Percentiles rank a stretch among this genome's conserved stretches.
Conservation (phyloP, 1,140 invertebrate species). For the Hydropsyche tenuis region DNA sequence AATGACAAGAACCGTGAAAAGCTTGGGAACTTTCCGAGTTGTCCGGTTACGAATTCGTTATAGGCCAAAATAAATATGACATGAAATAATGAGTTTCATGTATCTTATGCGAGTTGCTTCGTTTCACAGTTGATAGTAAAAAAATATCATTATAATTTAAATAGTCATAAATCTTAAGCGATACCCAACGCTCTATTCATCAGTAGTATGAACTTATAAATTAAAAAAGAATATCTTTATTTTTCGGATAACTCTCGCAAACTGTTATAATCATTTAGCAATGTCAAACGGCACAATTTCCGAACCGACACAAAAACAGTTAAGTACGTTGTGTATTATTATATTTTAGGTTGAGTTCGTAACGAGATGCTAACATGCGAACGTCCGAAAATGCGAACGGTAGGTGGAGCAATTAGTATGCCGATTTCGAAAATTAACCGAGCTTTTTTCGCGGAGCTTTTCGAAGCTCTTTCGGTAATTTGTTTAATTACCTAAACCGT, state of each 20-base stretch:
- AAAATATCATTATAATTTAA: constrained; percentile 19
- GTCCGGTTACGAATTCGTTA: background rate
- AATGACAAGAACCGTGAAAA: background rate
- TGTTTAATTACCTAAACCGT: constrained; percentile 8
- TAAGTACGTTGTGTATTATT: constrained; percentile 10
- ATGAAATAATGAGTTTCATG: constrained; percentile 13
- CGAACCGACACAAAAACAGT: constrained; percentile 18
- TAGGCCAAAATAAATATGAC: background rate
- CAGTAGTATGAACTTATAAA: too few species aligned
- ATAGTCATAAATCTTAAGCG: constrained; percentile 5
- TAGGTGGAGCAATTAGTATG: constrained; percentile 25
- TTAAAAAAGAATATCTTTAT: background rate
- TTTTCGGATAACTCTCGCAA: background rate
- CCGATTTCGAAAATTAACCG: constrained; percentile 12
- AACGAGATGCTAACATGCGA: constrained; percentile 35
- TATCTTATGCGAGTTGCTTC: background rate
- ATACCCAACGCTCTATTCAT: too few species aligned
- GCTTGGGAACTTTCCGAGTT: background rate
- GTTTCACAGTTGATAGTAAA: constrained; percentile 13
- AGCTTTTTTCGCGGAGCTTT: background rate
- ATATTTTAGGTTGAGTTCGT: background rate
- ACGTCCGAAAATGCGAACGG: constrained; percentile 14
- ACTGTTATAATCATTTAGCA: constrained; percentile 36
- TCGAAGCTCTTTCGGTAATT: background rate
- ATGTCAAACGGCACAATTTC: constrained; percentile 24